These are phyloP conservation scores for Icerya purchasi DNA, from an alignment of 2,888 invertebrate genomes.

Conservation along the genomic window DNA sequence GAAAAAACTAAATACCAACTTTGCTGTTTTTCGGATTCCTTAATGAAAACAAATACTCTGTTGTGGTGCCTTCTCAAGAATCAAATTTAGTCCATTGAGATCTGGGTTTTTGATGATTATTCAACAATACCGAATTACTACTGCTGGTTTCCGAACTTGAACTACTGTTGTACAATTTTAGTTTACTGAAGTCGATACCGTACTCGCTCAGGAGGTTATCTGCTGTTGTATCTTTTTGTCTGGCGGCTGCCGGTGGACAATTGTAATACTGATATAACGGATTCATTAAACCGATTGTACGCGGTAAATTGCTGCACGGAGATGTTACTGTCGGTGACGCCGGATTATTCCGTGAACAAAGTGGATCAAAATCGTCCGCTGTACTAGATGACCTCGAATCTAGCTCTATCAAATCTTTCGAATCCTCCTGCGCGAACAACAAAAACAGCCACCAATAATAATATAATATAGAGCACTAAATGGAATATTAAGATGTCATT, in stretches of 20 bases:
- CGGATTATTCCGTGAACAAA: constrained; percentile 31
- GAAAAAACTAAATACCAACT: no score
- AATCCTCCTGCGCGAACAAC: constrained; percentile 6
- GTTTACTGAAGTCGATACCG: constrained; percentile 44
- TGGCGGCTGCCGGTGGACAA: constrained; percentile 28
- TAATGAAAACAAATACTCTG: no score
- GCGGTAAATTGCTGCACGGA: constrained; percentile 7
- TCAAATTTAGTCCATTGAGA: constrained; percentile 16
- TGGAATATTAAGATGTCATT: no score
- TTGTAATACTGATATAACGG: constrained; percentile 28
- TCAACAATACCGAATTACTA: not conserved
- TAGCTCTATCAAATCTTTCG: constrained; percentile 41
- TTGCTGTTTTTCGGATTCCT: no score
- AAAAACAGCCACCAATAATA: no score
- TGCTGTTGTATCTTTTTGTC: constrained; percentile 29
- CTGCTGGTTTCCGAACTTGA: not conserved
- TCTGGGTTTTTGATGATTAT: constrained; percentile 7
- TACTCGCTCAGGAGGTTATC: constrained; percentile 49
- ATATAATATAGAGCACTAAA: no score
- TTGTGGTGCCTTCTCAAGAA: not conserved
- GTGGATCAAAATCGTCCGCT: constrained; percentile 43
- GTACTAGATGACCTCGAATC: constrained; percentile 42
- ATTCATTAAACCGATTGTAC: constrained; percentile 28
- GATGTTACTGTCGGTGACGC: constrained; percentile 25
- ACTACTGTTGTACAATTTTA: constrained; percentile 19